phyloP scores from a whole-genome alignment of 2,888 invertebrate species.

The Lycophotia porphyrea region DNA sequence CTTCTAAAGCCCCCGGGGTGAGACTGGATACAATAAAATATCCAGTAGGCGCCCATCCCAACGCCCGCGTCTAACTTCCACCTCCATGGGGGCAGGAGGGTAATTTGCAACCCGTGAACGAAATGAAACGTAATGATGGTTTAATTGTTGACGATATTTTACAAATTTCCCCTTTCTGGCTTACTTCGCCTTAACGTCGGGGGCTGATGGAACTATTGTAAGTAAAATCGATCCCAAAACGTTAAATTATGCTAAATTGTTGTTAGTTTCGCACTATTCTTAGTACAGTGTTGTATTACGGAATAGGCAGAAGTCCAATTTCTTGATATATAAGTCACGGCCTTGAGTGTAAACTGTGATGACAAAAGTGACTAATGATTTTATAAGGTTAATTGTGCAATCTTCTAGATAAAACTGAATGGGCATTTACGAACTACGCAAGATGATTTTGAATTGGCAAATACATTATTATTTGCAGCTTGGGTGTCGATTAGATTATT shows the following conservation, averaged over 20 bases:
- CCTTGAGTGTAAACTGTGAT: slow-evolving; percentile 47
- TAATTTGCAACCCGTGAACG: slow-evolving; percentile 72
- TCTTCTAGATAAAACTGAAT: slow-evolving; percentile 21
- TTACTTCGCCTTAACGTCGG: slow-evolving; percentile 1
- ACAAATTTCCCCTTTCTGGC: slow-evolving; percentile 37
- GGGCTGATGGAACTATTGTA: slow-evolving; percentile 19
- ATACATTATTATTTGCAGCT: slow-evolving; percentile 20
- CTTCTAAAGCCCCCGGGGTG: slow-evolving; percentile 69
- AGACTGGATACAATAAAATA: slow-evolving; percentile 76
- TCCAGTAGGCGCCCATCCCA: slow-evolving; percentile 65
- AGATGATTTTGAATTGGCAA: slow-evolving; percentile 12
- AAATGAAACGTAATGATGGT: slow-evolving; percentile 70
- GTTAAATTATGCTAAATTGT: slow-evolving; percentile 36
- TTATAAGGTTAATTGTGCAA: slow-evolving; percentile 38
- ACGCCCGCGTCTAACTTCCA: slow-evolving; percentile 56
- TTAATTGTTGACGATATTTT: slow-evolving; percentile 62
- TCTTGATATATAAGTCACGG: slow-evolving; percentile 49
- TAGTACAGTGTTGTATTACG: slow-evolving; percentile 35
- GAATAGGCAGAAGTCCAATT: slow-evolving; percentile 60
- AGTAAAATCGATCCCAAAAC: slow-evolving; percentile 22
- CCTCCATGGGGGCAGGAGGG: slow-evolving; percentile 62
- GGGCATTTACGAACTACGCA: slow-evolving; percentile 22
- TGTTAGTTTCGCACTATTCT: slow-evolving; percentile 37
- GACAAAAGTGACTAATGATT: slow-evolving; percentile 41
- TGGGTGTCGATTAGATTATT: slow-evolving; percentile 16